Evolutionary conservation across 92 coral and sea anemone genomes (phyloP).

Genomic region (Pocillopora grandis): DNA sequence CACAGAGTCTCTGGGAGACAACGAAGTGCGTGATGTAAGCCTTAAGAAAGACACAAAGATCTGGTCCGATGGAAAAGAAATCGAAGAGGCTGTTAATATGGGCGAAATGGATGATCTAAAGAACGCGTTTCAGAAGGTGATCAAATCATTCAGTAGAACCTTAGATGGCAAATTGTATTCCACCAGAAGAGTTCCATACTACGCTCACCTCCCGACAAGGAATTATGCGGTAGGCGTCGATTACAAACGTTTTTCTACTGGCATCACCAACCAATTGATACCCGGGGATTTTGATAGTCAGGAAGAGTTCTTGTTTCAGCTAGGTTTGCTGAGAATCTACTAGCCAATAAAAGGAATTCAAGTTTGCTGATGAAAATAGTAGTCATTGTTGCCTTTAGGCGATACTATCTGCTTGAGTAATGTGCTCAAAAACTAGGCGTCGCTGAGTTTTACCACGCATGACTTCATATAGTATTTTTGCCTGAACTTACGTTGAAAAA

Average conservation of each 20-base stretch:
- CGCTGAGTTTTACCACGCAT: no score
- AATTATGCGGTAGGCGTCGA: background rate
- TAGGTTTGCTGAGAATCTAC: slow-evolving; percentile 11
- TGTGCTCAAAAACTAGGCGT: no score
- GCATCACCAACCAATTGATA: background rate
- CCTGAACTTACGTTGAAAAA: no score
- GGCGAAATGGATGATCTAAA: slow-evolving; percentile 19
- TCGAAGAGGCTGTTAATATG: background rate
- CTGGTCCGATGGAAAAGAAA: background rate
- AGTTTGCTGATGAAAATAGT: background rate
- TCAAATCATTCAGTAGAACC: slow-evolving; percentile 14
- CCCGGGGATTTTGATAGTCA: background rate
- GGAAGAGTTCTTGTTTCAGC: slow-evolving; percentile 23
- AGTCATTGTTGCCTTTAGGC: no score
- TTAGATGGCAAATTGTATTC: background rate
- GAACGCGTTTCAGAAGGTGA: slow-evolving; percentile 2
- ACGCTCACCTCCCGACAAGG: slow-evolving; percentile 14
- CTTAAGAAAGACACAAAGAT: background rate
- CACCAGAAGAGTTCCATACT: background rate
- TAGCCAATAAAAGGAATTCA: background rate
- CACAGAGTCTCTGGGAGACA: background rate
- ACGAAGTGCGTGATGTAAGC: background rate
- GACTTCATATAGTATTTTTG: no score
- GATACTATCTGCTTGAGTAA: no score
- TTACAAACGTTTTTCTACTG: background rate